Percentiles rank a stretch among this genome's conserved stretches.
These are phyloP conservation scores for Rhaphigaster nebulosa DNA, from an alignment of 2,888 invertebrate species.

Conservation along the genomic window DNA sequence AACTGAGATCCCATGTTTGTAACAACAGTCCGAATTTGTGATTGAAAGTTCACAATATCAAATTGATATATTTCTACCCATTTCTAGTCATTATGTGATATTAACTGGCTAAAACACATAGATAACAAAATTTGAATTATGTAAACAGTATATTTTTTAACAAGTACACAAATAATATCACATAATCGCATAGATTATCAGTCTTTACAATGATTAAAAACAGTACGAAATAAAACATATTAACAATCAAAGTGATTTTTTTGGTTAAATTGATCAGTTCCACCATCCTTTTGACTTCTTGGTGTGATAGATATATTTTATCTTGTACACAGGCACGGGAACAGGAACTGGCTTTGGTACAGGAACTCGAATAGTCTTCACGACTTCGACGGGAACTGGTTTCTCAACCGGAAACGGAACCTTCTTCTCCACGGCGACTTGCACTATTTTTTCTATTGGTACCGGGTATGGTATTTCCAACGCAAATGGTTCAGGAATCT, in stretches of 20 bases:
- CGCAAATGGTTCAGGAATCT: conserved; percentile 64
- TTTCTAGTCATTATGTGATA: too few species aligned
- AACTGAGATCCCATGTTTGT: too few species aligned
- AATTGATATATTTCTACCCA: too few species aligned
- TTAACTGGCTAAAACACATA: too few species aligned
- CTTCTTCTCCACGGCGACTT: conserved; percentile 66
- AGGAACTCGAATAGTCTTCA: conserved; percentile 66
- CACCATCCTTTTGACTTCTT: conserved; percentile 61
- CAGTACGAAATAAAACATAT: not conserved
- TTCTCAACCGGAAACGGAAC: conserved; percentile 66
- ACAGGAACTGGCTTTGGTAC: conserved; percentile 66
- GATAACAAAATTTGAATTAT: too few species aligned
- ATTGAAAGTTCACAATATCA: too few species aligned
- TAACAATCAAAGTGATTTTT: not conserved
- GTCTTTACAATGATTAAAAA: not conserved
- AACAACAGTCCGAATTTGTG: too few species aligned
- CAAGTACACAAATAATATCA: not conserved
- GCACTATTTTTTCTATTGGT: conserved; percentile 65
- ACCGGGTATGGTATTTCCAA: conserved; percentile 66
- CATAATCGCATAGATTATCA: not conserved
- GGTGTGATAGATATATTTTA: conserved; percentile 65
- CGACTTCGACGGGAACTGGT: conserved; percentile 65
- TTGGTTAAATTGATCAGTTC: not conserved
- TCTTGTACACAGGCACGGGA: conserved; percentile 66
- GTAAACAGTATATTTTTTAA: not conserved